A percentile compares a stretch with the other conserved stretches of the same genome.
These are phyloP conservation scores for Drosophila barbarae DNA, from an alignment of 2,888 invertebrate species.

Conservation along the genomic window DNA sequence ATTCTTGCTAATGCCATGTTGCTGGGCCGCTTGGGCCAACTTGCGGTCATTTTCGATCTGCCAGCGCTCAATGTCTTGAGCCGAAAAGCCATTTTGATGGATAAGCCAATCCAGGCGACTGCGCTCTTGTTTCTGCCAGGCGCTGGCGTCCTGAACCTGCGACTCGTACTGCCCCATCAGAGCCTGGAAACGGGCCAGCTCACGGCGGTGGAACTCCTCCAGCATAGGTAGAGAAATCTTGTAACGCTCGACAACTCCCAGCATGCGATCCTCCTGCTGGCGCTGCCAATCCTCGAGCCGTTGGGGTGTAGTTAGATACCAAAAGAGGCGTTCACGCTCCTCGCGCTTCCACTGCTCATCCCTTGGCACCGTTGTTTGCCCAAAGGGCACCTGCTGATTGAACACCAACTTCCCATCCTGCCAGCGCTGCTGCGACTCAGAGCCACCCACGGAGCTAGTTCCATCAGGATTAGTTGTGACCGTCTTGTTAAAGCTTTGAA, in stretches of 20 bases:
- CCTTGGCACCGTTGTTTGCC: slow-evolving; percentile 62
- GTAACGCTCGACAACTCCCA: slow-evolving; percentile 70
- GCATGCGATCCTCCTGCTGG: slow-evolving; percentile 76
- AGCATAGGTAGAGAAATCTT: slow-evolving; percentile 69
- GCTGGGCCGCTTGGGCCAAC: slow-evolving; percentile 60
- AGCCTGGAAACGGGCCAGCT: slow-evolving; percentile 70
- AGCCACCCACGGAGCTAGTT: slow-evolving; percentile 69
- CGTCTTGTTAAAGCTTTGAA: slow-evolving; percentile 72
- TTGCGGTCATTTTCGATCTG: slow-evolving; percentile 71
- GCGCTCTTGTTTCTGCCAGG: slow-evolving; percentile 75
- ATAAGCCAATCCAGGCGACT: slow-evolving; percentile 78
- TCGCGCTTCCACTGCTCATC: slow-evolving; percentile 78
- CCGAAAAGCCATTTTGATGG: slow-evolving; percentile 75
- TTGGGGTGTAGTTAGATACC: slow-evolving; percentile 70
- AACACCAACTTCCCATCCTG: slow-evolving; percentile 75
- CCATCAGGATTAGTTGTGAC: slow-evolving; percentile 72
- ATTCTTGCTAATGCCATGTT: slow-evolving; percentile 66
- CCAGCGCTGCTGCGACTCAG: slow-evolving; percentile 75
- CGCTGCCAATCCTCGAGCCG: slow-evolving; percentile 75
- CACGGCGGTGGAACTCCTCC: slow-evolving; percentile 76
- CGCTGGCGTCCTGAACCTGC: slow-evolving; percentile 60
- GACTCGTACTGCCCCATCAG: slow-evolving; percentile 71
- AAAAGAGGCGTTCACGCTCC: slow-evolving; percentile 77
- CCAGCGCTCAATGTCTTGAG: slow-evolving; percentile 77
- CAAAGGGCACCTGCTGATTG: slow-evolving; percentile 74